Conservation (phyloP, 2,888 invertebrate genomes). For the Hypselothyrea guttata region DNA sequence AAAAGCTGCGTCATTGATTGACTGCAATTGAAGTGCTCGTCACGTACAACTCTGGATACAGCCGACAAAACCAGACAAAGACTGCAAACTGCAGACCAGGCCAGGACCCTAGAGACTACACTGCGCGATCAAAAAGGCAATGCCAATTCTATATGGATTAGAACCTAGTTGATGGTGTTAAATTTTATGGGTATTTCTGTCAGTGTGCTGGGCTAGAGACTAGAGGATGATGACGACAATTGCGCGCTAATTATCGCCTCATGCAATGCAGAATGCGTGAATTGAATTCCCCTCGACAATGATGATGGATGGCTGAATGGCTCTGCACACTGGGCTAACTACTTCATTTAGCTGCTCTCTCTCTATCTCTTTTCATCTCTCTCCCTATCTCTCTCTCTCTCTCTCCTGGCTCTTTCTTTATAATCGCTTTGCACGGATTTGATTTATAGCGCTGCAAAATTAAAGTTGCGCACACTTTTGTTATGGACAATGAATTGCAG, state of each 20-base stretch:
- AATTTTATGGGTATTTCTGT: no score
- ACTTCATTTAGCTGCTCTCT: slow-evolving; percentile 40
- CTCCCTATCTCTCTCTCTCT: neutral
- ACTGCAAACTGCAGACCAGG: slow-evolving; percentile 1
- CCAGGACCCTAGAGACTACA: neutral
- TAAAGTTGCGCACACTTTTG: slow-evolving; percentile 58
- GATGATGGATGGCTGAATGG: slow-evolving; percentile 39
- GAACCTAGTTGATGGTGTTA: slow-evolving; percentile 5
- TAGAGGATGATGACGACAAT: slow-evolving; percentile 63
- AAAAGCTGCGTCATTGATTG: slow-evolving; percentile 55
- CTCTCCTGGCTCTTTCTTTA: neutral
- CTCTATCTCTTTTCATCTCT: neutral
- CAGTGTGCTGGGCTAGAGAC: neutral
- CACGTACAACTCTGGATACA: slow-evolving; percentile 49
- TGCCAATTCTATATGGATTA: slow-evolving; percentile 2
- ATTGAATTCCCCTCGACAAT: slow-evolving; percentile 61
- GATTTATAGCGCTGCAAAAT: slow-evolving; percentile 59
- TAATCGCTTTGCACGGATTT: slow-evolving; percentile 32
- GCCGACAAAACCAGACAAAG: slow-evolving; percentile 16
- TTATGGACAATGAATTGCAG: slow-evolving; percentile 59
- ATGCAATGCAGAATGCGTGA: slow-evolving; percentile 54
- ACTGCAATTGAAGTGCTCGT: slow-evolving; percentile 66
- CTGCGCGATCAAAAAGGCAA: neutral
- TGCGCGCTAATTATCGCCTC: slow-evolving; percentile 74
- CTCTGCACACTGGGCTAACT: slow-evolving; percentile 32